phyloP scores from a whole-genome alignment of 1,140 invertebrate genomes.

The Drosophila nasuta region DNA sequence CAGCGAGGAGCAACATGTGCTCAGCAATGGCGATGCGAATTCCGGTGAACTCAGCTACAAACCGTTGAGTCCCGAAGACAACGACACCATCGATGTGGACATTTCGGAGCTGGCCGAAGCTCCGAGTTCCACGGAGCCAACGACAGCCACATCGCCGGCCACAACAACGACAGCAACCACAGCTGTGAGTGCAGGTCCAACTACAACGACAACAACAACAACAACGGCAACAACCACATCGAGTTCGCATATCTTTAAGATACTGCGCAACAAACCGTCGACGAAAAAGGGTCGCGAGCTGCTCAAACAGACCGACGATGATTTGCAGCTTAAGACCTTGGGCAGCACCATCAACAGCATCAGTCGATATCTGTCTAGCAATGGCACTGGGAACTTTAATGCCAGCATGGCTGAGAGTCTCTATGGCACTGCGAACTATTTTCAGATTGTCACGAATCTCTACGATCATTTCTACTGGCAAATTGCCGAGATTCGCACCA shows the following conservation, averaged over 20 bases:
- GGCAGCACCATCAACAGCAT: constrained; percentile 77
- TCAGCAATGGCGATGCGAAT: constrained; percentile 30
- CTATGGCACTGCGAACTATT: constrained; percentile 72
- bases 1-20: constrained; percentile 59
- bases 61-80: constrained; percentile 58
- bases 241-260: constrained; percentile 77
- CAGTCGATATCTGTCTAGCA: constrained; percentile 56
- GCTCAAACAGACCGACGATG: constrained; percentile 70
- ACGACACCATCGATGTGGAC: constrained; percentile 62
- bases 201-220: constrained; percentile 12
- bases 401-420: constrained; percentile 63
- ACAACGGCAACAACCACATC: constrained; percentile 13
- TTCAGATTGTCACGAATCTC: constrained; percentile 81
- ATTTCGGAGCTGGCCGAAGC: constrained; percentile 48
- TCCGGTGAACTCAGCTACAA: constrained; percentile 49
- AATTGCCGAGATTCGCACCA: constrained; percentile 70
- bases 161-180: constrained; percentile 31
- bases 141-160: constrained; percentile 35
- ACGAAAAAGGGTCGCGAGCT: constrained; percentile 69
- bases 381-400: constrained; percentile 38
- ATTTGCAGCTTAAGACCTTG: constrained; percentile 64
- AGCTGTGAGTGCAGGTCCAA: constrained; percentile 2
- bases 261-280: constrained; percentile 64
- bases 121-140: constrained; percentile 21
- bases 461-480: constrained; percentile 84